Conservation (phyloP, 1,140 invertebrate species). For the Sipha flava region DNA sequence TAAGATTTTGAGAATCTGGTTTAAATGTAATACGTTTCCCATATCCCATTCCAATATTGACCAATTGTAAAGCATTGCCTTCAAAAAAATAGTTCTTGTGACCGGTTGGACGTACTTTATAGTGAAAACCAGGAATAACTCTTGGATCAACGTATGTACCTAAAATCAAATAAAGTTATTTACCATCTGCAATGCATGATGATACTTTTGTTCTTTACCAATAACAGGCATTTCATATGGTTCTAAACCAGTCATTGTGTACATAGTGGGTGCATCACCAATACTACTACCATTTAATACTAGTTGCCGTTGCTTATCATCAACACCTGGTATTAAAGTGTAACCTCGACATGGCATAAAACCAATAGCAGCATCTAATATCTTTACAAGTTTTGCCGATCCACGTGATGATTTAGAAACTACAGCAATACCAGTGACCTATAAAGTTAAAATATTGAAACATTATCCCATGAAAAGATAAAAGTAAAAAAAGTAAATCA, state of each 20-base stretch:
- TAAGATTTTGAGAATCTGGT: conserved; percentile 51
- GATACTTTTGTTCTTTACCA: conserved; percentile 47
- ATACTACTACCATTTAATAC: conserved; percentile 53
- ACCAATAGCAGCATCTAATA: conserved; percentile 53
- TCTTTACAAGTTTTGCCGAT: conserved; percentile 47
- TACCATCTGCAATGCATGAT: background rate
- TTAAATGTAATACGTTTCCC: conserved; percentile 66
- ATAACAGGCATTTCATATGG: conserved; percentile 64
- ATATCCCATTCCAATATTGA: conserved; percentile 65
- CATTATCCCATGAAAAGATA: background rate
- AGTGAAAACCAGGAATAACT: conserved; percentile 63
- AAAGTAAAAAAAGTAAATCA: background rate
- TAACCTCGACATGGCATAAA: conserved; percentile 50
- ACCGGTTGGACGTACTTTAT: conserved; percentile 57
- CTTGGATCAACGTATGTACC: conserved; percentile 66
- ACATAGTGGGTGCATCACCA: conserved; percentile 57
- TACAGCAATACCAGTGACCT: conserved; percentile 33
- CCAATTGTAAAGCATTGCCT: conserved; percentile 53
- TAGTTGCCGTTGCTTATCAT: conserved; percentile 51
- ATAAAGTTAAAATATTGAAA: background rate
- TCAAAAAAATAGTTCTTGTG: conserved; percentile 53
- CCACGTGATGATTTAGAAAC: conserved; percentile 38
- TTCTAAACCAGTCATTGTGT: conserved; percentile 58
- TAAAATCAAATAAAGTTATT: conserved; percentile 38
- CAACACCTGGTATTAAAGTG: conserved; percentile 54